Evolutionary conservation across 2,797 vertebrate species (phyloP), one percentile per base, ranked within the genome.

Genomic region (Vultur gryphus): DNA sequence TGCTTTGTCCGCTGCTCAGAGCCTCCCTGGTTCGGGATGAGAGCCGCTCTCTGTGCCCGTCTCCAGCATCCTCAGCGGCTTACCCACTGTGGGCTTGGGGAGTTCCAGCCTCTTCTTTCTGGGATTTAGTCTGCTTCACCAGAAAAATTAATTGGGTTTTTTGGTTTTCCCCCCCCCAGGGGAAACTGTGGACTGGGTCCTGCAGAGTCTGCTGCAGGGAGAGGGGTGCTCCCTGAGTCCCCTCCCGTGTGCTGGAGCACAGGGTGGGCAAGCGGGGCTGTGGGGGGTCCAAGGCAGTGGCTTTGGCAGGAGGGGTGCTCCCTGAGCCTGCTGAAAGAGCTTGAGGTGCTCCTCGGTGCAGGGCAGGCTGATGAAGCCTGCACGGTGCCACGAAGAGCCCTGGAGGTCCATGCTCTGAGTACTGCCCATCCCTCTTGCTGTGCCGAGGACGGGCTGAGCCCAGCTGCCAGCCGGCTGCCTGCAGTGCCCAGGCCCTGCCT

Each of bases 151-250:
- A 10, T 41, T 44, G 11, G 5, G 1, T 28, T 55, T 43, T 55
- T 44, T 24, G 37, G 37, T 37, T 37, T 37, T 37, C 9, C 37
- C 37, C 37, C 13, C 0, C n/a, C 29, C 1, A 0, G 35, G 11
- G 33, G 16, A 21, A 14, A 10, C 9, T 7, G 25, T 15, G 59
- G 43, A 14, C 21, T 25, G 25, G 25, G 44, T 35, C 33, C 67
- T 49, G n/a, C 61, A 31, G 67, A 52, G 26, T 19, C 55, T 62
- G 48, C 55, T 43, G 6, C 35, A 12, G 44, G n/a, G n/a, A 72
- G 37, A n/a, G 13, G 16, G 33, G 7, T 29, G 44, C 23, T 82
- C 18, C 11, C 44, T 10, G 7, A 52, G 19, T 46, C 43, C 48
- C 16, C 23, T 13, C 25, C 29, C 5, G 26, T 4, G 10, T 39